phyloP scores from a whole-genome alignment of 2,888 invertebrate species.

The Apeira syringaria region DNA sequence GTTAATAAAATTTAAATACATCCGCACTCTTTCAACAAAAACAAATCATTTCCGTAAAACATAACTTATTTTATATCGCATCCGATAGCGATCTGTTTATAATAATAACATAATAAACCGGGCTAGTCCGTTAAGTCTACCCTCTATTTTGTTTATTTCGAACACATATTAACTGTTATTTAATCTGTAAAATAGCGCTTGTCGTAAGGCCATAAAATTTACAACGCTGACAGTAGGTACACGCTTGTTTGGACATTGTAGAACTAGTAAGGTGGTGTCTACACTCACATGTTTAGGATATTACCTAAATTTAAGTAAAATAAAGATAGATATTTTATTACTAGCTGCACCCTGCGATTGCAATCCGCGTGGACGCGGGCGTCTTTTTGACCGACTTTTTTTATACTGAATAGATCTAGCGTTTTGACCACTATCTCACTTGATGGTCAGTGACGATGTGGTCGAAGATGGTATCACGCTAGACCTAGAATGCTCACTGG shows the following conservation, averaged over 20 bases:
- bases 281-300: neutral
- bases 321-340: too few species aligned
- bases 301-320: too few species aligned
- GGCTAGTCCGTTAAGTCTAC: conserved; percentile 43
- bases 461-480: too few species aligned
- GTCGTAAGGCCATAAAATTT: conserved; percentile 59
- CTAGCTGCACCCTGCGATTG: too few species aligned
- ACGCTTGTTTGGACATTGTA: conserved; percentile 43
- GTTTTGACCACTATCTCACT: too few species aligned
- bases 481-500: too few species aligned
- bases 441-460: too few species aligned
- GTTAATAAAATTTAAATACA: too few species aligned
- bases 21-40: conserved; percentile 4
- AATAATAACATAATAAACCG: conserved; percentile 33
- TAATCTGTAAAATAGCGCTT: conserved; percentile 44
- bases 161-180: conserved; percentile 23
- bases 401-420: too few species aligned
- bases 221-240: conserved; percentile 46
- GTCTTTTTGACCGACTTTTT: too few species aligned
- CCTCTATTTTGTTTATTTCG: conserved; percentile 53
- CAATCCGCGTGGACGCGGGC: too few species aligned
- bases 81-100: conserved; percentile 5
- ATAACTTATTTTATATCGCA: conserved; percentile 19
- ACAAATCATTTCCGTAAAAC: conserved; percentile 22
- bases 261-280: conserved; percentile 24